A percentile compares a stretch with the other conserved stretches of the same genome.
Evolutionary conservation across 2,113 vertebrate genomes (phyloP).

Genomic region (Seriola rivoliana): DNA sequence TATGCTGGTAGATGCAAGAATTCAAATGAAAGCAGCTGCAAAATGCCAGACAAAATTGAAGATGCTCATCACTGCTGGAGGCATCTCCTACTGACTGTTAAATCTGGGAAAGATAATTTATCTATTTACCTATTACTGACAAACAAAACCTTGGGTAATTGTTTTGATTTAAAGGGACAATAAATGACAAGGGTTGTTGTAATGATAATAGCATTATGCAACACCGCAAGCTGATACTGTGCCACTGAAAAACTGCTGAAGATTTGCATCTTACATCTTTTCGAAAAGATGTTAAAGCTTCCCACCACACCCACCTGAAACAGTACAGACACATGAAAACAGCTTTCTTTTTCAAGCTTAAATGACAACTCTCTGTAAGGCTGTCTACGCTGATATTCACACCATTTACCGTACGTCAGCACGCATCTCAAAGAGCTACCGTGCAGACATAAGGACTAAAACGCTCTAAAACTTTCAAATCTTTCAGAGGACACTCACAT

Average conservation of each 20-base stretch:
- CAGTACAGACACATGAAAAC: conserved; percentile 3
- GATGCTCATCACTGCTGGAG: conserved; percentile 25
- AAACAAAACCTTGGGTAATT: conserved; percentile 22
- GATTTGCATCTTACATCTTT: neutral
- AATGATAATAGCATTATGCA: conserved; percentile 5
- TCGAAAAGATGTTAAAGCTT: neutral
- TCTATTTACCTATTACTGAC: conserved; percentile 20
- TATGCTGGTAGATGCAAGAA: neutral
- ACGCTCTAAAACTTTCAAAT: neutral
- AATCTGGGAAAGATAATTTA: conserved; percentile 19
- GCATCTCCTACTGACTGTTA: conserved; percentile 23
- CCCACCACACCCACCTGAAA: neutral
- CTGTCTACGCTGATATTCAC: conserved; percentile 5
- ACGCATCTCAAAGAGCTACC: conserved; percentile 10
- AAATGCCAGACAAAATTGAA: conserved; percentile 52
- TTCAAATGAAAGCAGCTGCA: conserved; percentile 47
- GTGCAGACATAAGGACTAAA: neutral
- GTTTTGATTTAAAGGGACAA: conserved; percentile 22
- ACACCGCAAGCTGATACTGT: neutral
- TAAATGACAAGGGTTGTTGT: conserved; percentile 1
- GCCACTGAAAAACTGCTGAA: conserved; percentile 12
- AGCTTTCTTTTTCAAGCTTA: neutral
- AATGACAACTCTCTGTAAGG: conserved; percentile 15
- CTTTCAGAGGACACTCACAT: too few relatives aligned
- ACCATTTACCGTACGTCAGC: neutral